Conservation (phyloP, 2,797 vertebrate genomes). For the Rallus crepitans region DNA sequence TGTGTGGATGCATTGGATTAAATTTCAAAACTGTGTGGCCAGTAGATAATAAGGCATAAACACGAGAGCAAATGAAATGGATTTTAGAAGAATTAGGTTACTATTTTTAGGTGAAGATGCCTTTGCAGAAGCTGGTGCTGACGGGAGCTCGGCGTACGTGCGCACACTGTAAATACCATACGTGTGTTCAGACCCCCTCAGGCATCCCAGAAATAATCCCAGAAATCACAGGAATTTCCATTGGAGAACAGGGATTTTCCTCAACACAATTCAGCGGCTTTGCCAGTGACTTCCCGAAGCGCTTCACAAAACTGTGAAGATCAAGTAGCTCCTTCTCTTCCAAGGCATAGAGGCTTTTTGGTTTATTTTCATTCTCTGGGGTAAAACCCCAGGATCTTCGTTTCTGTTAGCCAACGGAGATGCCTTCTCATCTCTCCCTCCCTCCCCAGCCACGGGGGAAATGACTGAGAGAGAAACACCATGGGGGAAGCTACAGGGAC, state of each 20-base stretch:
- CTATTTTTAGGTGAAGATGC: background rate
- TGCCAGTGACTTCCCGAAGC: background rate
- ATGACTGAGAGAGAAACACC: background rate
- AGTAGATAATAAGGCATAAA: background rate
- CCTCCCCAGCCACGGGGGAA: background rate
- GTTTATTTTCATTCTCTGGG: background rate
- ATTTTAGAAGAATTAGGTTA: background rate
- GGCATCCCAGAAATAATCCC: background rate
- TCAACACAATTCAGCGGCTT: background rate
- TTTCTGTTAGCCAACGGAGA: background rate
- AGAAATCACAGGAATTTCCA: fast-evolving
- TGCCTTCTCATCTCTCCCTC: background rate
- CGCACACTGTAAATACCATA: background rate
- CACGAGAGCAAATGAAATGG: background rate
- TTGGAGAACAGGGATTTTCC: background rate
- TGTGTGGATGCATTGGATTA: background rate
- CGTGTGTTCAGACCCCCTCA: background rate
- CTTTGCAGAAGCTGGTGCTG: background rate
- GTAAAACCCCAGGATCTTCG: background rate
- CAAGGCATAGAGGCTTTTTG: background rate
- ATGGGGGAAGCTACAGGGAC: background rate
- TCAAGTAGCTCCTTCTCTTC: background rate
- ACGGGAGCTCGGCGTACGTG: background rate
- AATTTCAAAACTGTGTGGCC: background rate
- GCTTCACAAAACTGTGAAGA: background rate